Conservation (phyloP, 1,140 invertebrate species). For the Eupeodes corollae region DNA sequence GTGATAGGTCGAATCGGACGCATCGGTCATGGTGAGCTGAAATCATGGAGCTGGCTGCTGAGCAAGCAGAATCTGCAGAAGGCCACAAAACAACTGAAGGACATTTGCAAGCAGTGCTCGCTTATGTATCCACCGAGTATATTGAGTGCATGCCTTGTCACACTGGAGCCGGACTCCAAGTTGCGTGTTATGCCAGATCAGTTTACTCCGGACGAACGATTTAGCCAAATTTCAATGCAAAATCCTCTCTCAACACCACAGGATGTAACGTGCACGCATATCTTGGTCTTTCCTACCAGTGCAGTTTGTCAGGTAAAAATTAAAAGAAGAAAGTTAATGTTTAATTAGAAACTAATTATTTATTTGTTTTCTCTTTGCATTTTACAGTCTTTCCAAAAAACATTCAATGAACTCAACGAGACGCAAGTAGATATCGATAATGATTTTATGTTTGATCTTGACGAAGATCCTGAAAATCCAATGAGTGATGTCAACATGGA, state of each 20-base stretch:
- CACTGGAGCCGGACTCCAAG: slow-evolving; percentile 87
- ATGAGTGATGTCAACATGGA: slow-evolving; percentile 3
- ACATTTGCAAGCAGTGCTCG: slow-evolving; percentile 81
- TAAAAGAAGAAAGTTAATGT: background rate
- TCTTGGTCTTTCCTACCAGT: slow-evolving; percentile 96
- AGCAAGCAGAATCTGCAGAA: slow-evolving; percentile 81
- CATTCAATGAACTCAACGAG: slow-evolving; percentile 59
- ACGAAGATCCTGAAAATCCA: slow-evolving; percentile 13
- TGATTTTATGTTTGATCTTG: slow-evolving; percentile 43
- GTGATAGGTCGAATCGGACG: slow-evolving; percentile 92
- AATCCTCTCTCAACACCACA: slow-evolving; percentile 79
- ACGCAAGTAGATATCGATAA: slow-evolving; percentile 48
- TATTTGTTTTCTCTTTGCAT: slow-evolving; percentile 13
- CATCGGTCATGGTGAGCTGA: slow-evolving; percentile 93
- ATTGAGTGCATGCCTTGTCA: slow-evolving; percentile 92
- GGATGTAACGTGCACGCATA: slow-evolving; percentile 94
- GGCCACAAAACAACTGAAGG: slow-evolving; percentile 77
- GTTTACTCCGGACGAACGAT: slow-evolving; percentile 83
- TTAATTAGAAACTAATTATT: slow-evolving; percentile 4
- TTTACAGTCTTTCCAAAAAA: slow-evolving; percentile 69
- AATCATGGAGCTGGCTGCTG: slow-evolving; percentile 89
- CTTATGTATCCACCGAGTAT: slow-evolving; percentile 82
- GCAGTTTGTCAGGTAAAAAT: slow-evolving; percentile 77
- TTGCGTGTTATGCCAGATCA: slow-evolving; percentile 91
- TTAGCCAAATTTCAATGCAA: slow-evolving; percentile 73